Conservation (phyloP, 2,888 invertebrate species). For the Pilophorus perplexus region DNA sequence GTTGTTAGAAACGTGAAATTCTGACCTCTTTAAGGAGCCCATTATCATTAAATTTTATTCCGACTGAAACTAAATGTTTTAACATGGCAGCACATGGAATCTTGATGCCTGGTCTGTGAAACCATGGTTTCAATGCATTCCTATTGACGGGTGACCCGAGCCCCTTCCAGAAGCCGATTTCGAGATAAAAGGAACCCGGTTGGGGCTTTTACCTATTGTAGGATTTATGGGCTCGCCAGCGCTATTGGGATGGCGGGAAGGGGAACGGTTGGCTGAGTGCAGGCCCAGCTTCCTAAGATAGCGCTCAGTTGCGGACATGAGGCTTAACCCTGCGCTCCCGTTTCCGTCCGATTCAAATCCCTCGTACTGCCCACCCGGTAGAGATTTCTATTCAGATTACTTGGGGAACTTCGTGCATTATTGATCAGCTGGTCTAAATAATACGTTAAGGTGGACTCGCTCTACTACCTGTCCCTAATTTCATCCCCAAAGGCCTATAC, state of each 20-base stretch:
- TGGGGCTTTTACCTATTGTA: conserved; percentile 14
- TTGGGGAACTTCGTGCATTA: background rate
- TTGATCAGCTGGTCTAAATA: conserved; percentile 2
- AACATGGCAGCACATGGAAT: too few species aligned
- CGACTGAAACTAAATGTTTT: too few species aligned
- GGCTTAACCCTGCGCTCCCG: conserved; percentile 8
- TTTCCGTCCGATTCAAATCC: background rate
- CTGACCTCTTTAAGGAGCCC: too few species aligned
- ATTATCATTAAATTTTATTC: too few species aligned
- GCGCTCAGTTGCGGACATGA: conserved; percentile 2
- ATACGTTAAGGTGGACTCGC: conserved; percentile 2
- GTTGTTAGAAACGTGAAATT: too few species aligned
- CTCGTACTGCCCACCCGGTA: background rate
- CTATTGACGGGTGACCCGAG: too few species aligned
- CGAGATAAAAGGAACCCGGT: conserved; percentile 8
- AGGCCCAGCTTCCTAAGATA: background rate
- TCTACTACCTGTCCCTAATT: background rate
- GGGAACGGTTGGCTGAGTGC: too few species aligned
- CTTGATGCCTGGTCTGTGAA: too few species aligned
- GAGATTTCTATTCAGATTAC: conserved; percentile 10
- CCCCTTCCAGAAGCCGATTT: conserved; percentile 1
- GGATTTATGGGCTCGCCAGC: conserved; percentile 25
- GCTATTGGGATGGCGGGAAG: conserved; percentile 5
- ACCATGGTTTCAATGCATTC: too few species aligned
- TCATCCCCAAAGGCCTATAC: background rate